phyloP scores from a whole-genome alignment of 2,888 invertebrate species.

The Trisateles emortualis region DNA sequence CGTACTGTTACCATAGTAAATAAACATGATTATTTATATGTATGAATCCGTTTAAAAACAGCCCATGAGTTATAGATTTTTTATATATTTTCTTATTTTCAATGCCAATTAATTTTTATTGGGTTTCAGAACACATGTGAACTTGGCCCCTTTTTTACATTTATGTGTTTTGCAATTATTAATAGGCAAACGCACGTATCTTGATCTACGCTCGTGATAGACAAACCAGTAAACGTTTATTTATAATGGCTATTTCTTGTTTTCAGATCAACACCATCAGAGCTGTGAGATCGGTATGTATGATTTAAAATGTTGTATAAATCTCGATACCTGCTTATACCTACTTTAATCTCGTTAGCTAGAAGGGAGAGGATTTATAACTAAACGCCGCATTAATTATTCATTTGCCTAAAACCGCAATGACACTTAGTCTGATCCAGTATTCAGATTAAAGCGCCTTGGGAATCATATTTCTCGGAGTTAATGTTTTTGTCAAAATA shows the following conservation, averaged over 20 bases:
- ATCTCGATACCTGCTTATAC: too few species aligned
- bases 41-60: too few species aligned
- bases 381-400: neutral
- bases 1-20: too few species aligned
- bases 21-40: too few species aligned
- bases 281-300: slow-evolving; percentile 40
- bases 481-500: neutral
- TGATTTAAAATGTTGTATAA: neutral
- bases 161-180: too few species aligned
- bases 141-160: too few species aligned
- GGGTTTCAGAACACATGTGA: too few species aligned
- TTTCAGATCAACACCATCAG: slow-evolving; percentile 41
- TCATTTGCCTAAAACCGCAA: neutral
- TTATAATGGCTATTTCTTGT: slow-evolving; percentile 33
- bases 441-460: neutral
- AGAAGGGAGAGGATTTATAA: neutral
- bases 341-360: neutral
- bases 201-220: neutral
- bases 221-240: slow-evolving; percentile 26
- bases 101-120: too few species aligned
- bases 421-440: neutral
- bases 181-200: too few species aligned
- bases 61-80: too few species aligned
- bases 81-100: too few species aligned
- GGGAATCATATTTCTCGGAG: neutral